A percentile compares a stretch with the other conserved stretches of the same genome.
Evolutionary conservation across 2,113 vertebrate species (phyloP).

Genomic region (Struthio camelus): DNA sequence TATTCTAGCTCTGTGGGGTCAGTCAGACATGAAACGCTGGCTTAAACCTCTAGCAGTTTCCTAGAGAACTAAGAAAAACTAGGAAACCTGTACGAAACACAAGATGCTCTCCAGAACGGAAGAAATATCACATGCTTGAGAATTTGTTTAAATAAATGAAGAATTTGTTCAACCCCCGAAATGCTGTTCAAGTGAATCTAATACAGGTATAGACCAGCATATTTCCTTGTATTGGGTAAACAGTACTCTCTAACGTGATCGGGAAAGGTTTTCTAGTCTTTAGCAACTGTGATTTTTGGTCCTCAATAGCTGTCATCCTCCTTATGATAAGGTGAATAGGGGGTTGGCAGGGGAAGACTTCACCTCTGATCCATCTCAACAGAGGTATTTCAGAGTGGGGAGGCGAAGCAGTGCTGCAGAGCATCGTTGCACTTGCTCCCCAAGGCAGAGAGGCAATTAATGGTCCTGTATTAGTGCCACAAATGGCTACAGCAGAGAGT

Average conservation of each 20-base stretch:
- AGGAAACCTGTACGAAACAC: background rate
- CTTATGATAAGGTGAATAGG: background rate
- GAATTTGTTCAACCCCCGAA: background rate
- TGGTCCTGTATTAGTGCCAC: background rate
- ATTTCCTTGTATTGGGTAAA: background rate
- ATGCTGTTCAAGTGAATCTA: background rate
- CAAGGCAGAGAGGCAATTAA: background rate
- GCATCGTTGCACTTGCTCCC: background rate
- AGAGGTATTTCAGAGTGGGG: background rate
- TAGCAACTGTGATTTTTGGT: background rate
- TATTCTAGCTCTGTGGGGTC: background rate
- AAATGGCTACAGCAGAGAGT: background rate
- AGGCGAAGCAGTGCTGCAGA: background rate
- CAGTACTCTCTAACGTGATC: background rate
- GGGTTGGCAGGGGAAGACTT: background rate
- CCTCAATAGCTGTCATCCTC: background rate
- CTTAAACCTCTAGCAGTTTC: background rate
- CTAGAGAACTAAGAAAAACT: background rate
- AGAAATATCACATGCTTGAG: background rate
- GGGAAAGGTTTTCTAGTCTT: background rate
- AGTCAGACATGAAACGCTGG: background rate
- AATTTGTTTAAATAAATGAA: background rate
- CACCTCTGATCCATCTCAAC: background rate
- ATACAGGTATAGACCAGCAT: background rate
- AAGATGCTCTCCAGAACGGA: background rate